These are phyloP conservation scores for Phyllotreta striolata DNA, from an alignment of 2,888 invertebrate genomes.

Conservation along the genomic window DNA sequence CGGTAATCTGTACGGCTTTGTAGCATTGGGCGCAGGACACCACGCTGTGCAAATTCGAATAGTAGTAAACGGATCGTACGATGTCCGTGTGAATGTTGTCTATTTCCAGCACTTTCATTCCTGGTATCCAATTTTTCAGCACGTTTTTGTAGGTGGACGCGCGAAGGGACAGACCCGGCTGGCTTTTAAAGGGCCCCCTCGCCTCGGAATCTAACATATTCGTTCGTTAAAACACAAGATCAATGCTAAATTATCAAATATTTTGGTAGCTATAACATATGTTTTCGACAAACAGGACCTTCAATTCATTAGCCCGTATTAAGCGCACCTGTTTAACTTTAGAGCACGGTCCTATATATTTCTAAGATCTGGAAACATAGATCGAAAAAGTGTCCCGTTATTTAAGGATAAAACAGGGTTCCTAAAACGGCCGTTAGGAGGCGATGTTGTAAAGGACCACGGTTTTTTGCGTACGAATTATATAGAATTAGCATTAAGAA, in stretches of 20 bases:
- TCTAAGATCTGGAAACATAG: too few relatives aligned
- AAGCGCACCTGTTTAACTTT: too few relatives aligned
- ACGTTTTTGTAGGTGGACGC: conserved; percentile 66
- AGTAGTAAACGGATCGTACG: conserved; percentile 74
- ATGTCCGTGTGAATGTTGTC: conserved; percentile 49
- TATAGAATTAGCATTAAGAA: too few relatives aligned
- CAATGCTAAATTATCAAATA: background rate
- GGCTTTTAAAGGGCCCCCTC: conserved; percentile 76
- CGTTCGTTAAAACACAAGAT: background rate
- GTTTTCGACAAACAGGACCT: too few relatives aligned
- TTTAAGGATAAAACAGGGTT: too few relatives aligned
- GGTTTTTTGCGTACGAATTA: too few relatives aligned
- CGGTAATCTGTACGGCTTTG: conserved; percentile 69
- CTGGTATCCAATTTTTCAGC: conserved; percentile 50
- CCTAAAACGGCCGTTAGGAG: too few relatives aligned
- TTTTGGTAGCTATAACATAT: too few relatives aligned
- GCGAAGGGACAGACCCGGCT: conserved; percentile 68
- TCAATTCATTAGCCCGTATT: too few relatives aligned
- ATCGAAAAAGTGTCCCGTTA: too few relatives aligned
- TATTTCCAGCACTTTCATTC: conserved; percentile 45
- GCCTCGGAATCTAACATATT: conserved; percentile 61
- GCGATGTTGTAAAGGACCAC: too few relatives aligned
- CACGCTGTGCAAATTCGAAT: conserved; percentile 70
- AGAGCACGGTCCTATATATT: too few relatives aligned
- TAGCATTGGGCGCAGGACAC: conserved; percentile 66